These are phyloP conservation scores for Ecliptopera silaceata DNA, from an alignment of 2,888 invertebrate genomes.

Conservation along the genomic window DNA sequence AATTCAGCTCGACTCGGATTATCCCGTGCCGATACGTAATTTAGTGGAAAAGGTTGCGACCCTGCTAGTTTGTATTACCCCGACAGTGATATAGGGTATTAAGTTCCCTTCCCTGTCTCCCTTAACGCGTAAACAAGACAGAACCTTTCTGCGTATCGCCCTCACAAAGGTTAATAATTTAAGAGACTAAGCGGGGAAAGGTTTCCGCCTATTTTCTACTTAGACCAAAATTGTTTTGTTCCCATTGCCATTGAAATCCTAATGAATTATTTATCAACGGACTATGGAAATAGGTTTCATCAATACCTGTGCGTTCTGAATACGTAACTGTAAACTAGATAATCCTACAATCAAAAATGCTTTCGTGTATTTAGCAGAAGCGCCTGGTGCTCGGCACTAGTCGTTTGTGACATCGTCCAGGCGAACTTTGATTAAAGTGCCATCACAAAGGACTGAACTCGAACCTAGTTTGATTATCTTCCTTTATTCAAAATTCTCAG, in stretches of 20 bases:
- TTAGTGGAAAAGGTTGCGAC: slow-evolving; percentile 81
- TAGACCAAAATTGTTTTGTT: slow-evolving; percentile 72
- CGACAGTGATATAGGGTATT: slow-evolving; percentile 82
- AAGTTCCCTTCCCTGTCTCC: slow-evolving; percentile 78
- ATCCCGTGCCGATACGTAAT: slow-evolving; percentile 81
- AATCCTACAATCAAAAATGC: background rate
- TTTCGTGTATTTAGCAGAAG: background rate
- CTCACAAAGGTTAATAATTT: slow-evolving; percentile 79
- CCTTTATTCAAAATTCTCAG: background rate
- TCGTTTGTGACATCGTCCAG: slow-evolving; percentile 15
- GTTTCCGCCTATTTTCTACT: slow-evolving; percentile 69
- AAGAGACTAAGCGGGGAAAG: slow-evolving; percentile 73
- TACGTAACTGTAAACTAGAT: slow-evolving; percentile 5
- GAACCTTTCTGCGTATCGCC: slow-evolving; percentile 79
- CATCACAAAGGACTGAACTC: slow-evolving; percentile 21
- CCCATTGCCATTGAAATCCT: slow-evolving; percentile 58
- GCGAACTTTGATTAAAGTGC: slow-evolving; percentile 27
- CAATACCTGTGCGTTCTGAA: slow-evolving; percentile 21
- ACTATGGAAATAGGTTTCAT: slow-evolving; percentile 38
- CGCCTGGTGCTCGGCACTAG: slow-evolving; percentile 2
- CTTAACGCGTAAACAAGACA: slow-evolving; percentile 81
- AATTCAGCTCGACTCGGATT: slow-evolving; percentile 75
- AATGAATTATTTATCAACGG: slow-evolving; percentile 55
- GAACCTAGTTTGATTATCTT: slow-evolving; percentile 19
- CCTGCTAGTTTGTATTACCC: slow-evolving; percentile 80